Evolutionary conservation across 2,113 vertebrate genomes (phyloP), one percentile per base, ranked within the genome.

Genomic region (Onychostruthus taczanowskii): DNA sequence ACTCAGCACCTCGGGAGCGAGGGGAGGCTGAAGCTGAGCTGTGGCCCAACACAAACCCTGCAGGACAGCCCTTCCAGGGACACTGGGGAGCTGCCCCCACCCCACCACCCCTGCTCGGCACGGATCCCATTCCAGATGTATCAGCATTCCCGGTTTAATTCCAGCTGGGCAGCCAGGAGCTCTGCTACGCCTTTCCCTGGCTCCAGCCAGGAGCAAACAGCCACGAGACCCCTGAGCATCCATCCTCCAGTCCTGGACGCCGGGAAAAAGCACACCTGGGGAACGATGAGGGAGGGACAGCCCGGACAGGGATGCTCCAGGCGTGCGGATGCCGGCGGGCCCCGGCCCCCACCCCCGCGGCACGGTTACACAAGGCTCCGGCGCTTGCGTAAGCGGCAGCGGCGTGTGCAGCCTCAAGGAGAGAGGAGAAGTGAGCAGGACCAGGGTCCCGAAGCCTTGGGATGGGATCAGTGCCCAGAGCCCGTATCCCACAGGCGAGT

Each of bases 1-100:
- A 13, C 62, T 31, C 1, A 0, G 8, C 4, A 23, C 49, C 19
- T 9, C 0, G 0, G 47, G 55, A 56, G 27, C 0, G 0, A 44
- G 46, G 31, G 62, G 26, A 72, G 52, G 46, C 68, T 24, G 82
- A n/a, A 44, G 49, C 13, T 2, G 18, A 43, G 47, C 47, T 31
- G 47, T 10, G 47, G 28, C 24, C 24, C 37, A 0, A 6, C 16
- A 43, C 76, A 55, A n/a, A 43, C 7, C 18, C 61, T 37, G 44
- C n/a, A 4, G 30, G 3, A 24, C 66, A 82, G 27, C 13, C 37
- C 52, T 12, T 2, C 0, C 2, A 2, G 13, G 5, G 49, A 22
- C 2, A 2, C 3, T 6, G 49, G 33, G 49, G 46, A 15, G 46
- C 20, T 52, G 10, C 15, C 18, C 30, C 44, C 76, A 62, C n/a